These are phyloP conservation scores for Ooceraea biroi DNA, from an alignment of 1,140 invertebrate species.

Conservation along the genomic window DNA sequence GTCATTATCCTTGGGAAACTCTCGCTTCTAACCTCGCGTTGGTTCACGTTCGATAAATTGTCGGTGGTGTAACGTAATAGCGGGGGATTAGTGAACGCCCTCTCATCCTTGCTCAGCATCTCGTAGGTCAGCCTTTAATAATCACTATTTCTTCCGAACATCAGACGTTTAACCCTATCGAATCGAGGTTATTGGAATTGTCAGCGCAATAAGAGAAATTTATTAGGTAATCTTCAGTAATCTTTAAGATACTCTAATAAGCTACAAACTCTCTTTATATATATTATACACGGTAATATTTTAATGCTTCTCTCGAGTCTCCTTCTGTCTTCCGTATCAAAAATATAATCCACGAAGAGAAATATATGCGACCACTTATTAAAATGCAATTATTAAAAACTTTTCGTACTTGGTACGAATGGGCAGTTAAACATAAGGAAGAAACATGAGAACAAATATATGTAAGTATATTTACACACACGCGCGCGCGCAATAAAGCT, in stretches of 20 bases:
- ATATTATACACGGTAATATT: background rate
- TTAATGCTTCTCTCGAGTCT: background rate
- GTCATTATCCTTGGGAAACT: slow-evolving; percentile 73
- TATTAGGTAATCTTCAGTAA: slow-evolving; percentile 23
- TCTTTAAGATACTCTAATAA: background rate
- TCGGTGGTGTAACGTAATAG: slow-evolving; percentile 74
- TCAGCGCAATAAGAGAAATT: slow-evolving; percentile 40
- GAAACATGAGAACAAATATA: too few species aligned
- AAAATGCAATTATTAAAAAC: too few species aligned
- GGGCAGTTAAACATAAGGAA: too few species aligned
- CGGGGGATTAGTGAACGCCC: slow-evolving; percentile 70
- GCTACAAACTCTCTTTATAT: slow-evolving; percentile 7
- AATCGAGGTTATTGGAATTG: slow-evolving; percentile 66
- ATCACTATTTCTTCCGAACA: slow-evolving; percentile 67
- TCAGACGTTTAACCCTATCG: slow-evolving; percentile 62
- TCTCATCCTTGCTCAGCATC: slow-evolving; percentile 54
- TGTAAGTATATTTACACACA: too few species aligned
- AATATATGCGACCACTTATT: too few species aligned
- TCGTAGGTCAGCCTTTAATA: slow-evolving; percentile 69
- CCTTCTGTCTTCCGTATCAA: background rate
- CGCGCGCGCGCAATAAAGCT: background rate
- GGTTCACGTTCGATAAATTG: slow-evolving; percentile 74
- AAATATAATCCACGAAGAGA: too few species aligned
- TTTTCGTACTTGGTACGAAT: too few species aligned
- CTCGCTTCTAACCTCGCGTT: slow-evolving; percentile 66